phyloP scores from a whole-genome alignment of 1,140 invertebrate species.

The Pseudomyrmex cubaensis region DNA sequence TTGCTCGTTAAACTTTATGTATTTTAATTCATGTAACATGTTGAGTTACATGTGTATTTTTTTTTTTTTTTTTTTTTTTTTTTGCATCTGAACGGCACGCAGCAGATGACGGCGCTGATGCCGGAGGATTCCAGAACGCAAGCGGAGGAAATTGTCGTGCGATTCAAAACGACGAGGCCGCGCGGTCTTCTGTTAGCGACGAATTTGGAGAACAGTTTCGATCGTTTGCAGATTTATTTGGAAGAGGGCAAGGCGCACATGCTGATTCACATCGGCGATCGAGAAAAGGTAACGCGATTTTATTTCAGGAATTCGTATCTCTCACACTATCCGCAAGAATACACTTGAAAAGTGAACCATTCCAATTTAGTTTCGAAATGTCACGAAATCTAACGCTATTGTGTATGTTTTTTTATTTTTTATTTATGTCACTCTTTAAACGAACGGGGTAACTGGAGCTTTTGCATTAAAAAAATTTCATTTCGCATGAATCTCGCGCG shows the following conservation, averaged over 20 bases:
- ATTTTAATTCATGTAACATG: neutral
- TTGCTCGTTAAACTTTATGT: neutral
- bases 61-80: neutral
- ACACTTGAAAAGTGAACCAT: no score
- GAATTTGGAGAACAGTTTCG: constrained; percentile 90
- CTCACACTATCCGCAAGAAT: no score
- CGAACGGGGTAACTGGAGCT: neutral
- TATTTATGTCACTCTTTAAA: neutral
- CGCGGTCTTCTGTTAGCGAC: constrained; percentile 91
- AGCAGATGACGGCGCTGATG: constrained; percentile 93
- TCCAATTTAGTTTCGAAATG: no score
- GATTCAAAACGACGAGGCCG: constrained; percentile 94
- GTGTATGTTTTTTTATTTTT: no score
- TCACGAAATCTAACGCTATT: no score
- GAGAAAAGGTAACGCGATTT: constrained; percentile 89
- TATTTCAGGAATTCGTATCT: neutral
- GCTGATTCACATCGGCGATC: constrained; percentile 92
- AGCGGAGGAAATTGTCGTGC: constrained; percentile 95
- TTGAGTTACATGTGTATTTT: neutral
- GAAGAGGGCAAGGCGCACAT: constrained; percentile 92
- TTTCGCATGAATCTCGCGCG: no score
- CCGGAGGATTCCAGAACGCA: constrained; percentile 94
- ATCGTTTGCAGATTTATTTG: constrained; percentile 93
- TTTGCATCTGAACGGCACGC: constrained; percentile 94
- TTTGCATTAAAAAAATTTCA: no score